Percentiles rank a stretch among this genome's conserved stretches.
phyloP scores from a whole-genome alignment of 2,113 vertebrate species.

The Sinocyclocheilus rhinocerous region DNA sequence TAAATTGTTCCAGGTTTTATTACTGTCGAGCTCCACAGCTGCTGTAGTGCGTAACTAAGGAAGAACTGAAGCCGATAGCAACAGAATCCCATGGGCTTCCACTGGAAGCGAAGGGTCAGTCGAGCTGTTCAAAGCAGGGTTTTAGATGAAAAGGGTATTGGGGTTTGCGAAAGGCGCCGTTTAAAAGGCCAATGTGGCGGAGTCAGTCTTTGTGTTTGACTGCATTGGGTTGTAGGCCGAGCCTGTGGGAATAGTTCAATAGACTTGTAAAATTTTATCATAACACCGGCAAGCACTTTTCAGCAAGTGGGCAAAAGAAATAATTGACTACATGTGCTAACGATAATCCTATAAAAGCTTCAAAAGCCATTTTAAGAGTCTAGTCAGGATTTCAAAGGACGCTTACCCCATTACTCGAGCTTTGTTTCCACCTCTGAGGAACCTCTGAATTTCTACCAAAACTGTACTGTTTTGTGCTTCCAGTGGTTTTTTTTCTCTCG shows the following conservation, averaged over 20 bases:
- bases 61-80: slow-evolving; percentile 81
- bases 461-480: neutral
- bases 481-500: neutral
- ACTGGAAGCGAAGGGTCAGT: slow-evolving; percentile 63
- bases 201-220: slow-evolving; percentile 70
- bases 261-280: slow-evolving; percentile 71
- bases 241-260: slow-evolving; percentile 71
- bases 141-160: slow-evolving; percentile 48
- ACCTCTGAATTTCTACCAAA: neutral
- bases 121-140: slow-evolving; percentile 6
- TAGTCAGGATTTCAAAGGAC: slow-evolving; percentile 52
- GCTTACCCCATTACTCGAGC: slow-evolving; percentile 28
- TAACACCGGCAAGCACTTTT: slow-evolving; percentile 66
- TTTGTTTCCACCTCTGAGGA: slow-evolving; percentile 15
- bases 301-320: slow-evolving; percentile 65
- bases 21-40: slow-evolving; percentile 84
- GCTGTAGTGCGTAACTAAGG: slow-evolving; percentile 88
- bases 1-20: slow-evolving; percentile 96
- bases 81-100: slow-evolving; percentile 73
- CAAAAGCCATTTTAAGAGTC: slow-evolving; percentile 52
- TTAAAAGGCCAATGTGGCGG: slow-evolving; percentile 70
- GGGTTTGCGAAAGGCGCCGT: slow-evolving; percentile 48
- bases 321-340: slow-evolving; percentile 70
- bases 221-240: slow-evolving; percentile 66
- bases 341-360: slow-evolving; percentile 64